Conservation (phyloP, 2,888 invertebrate genomes). For the Oxyteleia sp. region DNA sequence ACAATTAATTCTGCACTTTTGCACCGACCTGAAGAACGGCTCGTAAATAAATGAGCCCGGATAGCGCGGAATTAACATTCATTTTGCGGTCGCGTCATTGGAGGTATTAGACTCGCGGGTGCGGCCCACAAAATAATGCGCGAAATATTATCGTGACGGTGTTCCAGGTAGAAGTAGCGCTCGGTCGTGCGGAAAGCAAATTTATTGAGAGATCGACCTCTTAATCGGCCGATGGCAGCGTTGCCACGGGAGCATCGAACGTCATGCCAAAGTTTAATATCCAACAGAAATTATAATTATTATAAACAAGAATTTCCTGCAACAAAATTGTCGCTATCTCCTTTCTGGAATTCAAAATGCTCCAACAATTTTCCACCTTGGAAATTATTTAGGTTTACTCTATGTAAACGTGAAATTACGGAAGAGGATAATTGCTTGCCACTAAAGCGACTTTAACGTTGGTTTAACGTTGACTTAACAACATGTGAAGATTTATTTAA, state of each 20-base stretch:
- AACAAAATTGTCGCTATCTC: neutral
- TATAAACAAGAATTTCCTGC: slow-evolving; percentile 11
- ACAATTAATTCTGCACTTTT: slow-evolving; percentile 72
- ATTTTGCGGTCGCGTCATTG: slow-evolving; percentile 57
- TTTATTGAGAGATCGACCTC: slow-evolving; percentile 74
- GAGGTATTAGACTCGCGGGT: slow-evolving; percentile 64
- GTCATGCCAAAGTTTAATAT: slow-evolving; percentile 15
- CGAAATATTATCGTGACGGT: slow-evolving; percentile 64
- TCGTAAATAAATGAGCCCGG: slow-evolving; percentile 61
- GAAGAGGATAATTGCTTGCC: neutral
- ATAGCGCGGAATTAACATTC: slow-evolving; percentile 68
- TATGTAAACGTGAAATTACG: neutral
- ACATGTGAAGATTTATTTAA: neutral
- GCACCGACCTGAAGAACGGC: slow-evolving; percentile 46
- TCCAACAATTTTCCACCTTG: neutral
- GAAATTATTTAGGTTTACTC: neutral
- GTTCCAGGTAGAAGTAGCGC: slow-evolving; percentile 52
- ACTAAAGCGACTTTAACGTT: neutral
- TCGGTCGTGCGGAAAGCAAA: slow-evolving; percentile 74
- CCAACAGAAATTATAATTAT: slow-evolving; percentile 10
- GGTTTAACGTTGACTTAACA: neutral
- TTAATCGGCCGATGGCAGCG: slow-evolving; percentile 61
- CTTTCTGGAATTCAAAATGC: neutral
- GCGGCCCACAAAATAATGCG: slow-evolving; percentile 68
- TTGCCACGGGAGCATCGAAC: slow-evolving; percentile 30